Evolutionary conservation across 2,888 invertebrate genomes (phyloP).

Genomic region (Apamea epomidion): DNA sequence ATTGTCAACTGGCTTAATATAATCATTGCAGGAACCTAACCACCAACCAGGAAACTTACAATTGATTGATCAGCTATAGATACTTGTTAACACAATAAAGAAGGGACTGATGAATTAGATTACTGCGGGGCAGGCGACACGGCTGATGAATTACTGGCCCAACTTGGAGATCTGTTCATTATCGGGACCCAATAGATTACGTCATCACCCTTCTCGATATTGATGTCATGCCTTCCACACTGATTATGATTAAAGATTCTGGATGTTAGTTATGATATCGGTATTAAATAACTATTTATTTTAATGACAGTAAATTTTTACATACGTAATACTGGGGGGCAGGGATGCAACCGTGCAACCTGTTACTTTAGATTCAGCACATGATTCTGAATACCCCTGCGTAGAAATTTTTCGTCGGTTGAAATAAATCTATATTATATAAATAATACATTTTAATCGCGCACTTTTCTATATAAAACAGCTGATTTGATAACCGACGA

Average conservation of each 20-base stretch:
- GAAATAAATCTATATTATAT: no score
- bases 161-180: slow-evolving; percentile 65
- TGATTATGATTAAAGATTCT: slow-evolving; percentile 50
- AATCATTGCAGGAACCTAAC: slow-evolving; percentile 15
- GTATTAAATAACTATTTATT: not conserved
- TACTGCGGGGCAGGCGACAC: slow-evolving; percentile 48
- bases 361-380: no score
- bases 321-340: no score
- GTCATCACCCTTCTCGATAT: slow-evolving; percentile 51
- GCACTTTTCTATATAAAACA: no score
- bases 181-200: slow-evolving; percentile 58
- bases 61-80: slow-evolving; percentile 60
- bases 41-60: no score
- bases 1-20: not conserved
- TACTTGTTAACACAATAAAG: slow-evolving; percentile 52
- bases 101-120: slow-evolving; percentile 60
- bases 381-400: no score
- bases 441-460: no score
- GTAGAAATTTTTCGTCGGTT: no score
- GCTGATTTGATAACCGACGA: no score
- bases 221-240: slow-evolving; percentile 33
- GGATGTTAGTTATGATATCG: slow-evolving; percentile 1
- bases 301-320: no score
- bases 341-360: no score
- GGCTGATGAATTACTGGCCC: slow-evolving; percentile 62